Evolutionary conservation across 2,113 vertebrate genomes (phyloP), one percentile per base, ranked within the genome.

Genomic region (Artemisiospiza belli): DNA sequence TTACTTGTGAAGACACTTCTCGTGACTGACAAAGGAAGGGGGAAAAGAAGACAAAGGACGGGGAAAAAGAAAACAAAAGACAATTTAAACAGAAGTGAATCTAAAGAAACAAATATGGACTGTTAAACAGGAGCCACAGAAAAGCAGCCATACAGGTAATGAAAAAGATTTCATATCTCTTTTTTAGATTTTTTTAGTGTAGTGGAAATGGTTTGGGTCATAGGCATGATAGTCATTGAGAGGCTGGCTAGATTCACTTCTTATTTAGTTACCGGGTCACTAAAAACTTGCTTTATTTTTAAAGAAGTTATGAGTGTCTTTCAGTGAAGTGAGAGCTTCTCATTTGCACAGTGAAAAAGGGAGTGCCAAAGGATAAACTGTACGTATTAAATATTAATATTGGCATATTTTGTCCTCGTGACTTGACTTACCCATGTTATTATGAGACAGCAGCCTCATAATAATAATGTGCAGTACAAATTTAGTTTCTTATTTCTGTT

Each of bases 1-100:
- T 98, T 98, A 98, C 97, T 97, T 98, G 98, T 66, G 98, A 98
- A 96, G 97, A 92, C 92, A 89, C 97, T 97, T 98, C 97, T 98
- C 72, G 92, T 94, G 97, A 98, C 98, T 98, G 97, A 98, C 93
- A 97, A 81, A 55, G 18, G 61, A 88, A 77, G 41, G 27, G 92
- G 89, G 59, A 84, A 80, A 96, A 97, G 86, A 97, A 92, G 97
- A 98, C 93, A 97, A 81, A 57, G 18, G 66, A 88, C 75, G 37
- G 25, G 92, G 89, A 66, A 84, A 80, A 96, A 97, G 86, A 97
- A 92, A 62, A 98, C 64, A 97, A 90, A 96, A 97, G 55, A 95
- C 70, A 96, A 72, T 96, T 97, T 97, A 97, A 95, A 97, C 73
- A 97, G 77, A 66, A 90, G 55, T 76, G 73, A 90, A 72, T 63